Conservation (phyloP, 1,140 invertebrate genomes). For the Eueides isabella region DNA sequence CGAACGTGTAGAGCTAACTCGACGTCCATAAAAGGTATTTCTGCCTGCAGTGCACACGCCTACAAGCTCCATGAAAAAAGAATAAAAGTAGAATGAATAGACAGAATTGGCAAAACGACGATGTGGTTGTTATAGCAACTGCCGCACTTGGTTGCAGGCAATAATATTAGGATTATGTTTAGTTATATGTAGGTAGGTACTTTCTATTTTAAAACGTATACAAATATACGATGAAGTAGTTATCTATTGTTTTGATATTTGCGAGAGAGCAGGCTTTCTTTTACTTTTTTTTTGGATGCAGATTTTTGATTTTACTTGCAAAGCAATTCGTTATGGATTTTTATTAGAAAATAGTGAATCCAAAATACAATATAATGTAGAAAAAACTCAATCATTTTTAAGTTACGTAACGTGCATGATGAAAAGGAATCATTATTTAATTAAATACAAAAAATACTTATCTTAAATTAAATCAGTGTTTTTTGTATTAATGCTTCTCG, state of each 20-base stretch:
- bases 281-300: background rate
- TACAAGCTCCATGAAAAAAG: constrained; percentile 47
- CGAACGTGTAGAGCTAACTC: constrained; percentile 33
- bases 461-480: too few species aligned
- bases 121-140: constrained; percentile 66
- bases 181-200: constrained; percentile 2
- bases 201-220: background rate
- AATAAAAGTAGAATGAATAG: constrained; percentile 60
- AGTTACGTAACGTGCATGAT: background rate
- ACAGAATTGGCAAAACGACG: constrained; percentile 76
- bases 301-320: background rate
- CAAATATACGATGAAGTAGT: background rate
- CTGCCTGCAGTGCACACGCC: constrained; percentile 41
- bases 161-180: constrained; percentile 30
- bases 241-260: background rate
- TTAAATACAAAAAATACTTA: background rate
- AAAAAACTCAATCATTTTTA: too few species aligned
- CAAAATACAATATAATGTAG: background rate
- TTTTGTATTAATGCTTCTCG: too few species aligned
- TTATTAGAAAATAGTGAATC: background rate
- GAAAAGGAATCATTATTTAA: background rate
- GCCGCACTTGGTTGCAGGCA: constrained; percentile 51
- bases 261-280: background rate
- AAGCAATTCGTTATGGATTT: background rate
- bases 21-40: constrained; percentile 48